Base-by-base conservation (phyloP, 2,888 invertebrate genomes). In the Synanthedon andrenaeformis region DNA sequence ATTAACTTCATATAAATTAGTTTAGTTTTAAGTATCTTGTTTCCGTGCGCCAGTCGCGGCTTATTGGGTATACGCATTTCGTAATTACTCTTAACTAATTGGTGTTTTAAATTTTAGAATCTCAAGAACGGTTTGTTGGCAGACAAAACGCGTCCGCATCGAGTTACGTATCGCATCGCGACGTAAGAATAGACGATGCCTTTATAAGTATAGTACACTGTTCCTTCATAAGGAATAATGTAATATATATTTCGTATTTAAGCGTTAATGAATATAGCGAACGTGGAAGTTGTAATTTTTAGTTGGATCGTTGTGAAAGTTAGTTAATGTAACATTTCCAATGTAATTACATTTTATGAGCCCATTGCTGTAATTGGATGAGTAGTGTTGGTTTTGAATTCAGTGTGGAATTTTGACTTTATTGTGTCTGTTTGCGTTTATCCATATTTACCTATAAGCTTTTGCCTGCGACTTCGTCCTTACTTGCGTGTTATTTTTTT, bases 111-210 rank as follows among this genome's bases (percentile, higher is more conserved):
- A 45, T 45, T 13, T 45, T 45, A 45, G 42, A 11, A 12, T 28
- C 28, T 28, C 28, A 28, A 28, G 35, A 23, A 45, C n/a, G 14
- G 12, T 14, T 45, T 59, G 56, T 62, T 63, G 56, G 58, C 54
- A 61, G 62, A 63, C 62, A 63, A 61, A 62, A 60, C 62, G 64
- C 59, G 59, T 67, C 62, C 59, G 58, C 63, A 65, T 65, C 35
- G 35, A 45, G 28, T 52, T 54, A 54, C 51, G 45, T 54, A 49
- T 51, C 54, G 35, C 2, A 10, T 45, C n/a, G 14, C 45, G 14
- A 45, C 45, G 13, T 5, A 4, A 45, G 5, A 13, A 45, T 4
- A 13, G 14, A n/a, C 8, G 45, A 45, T 6, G 11, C 3, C 45
- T 14, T 14, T 8, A 45, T 13, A n/a, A 45, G 8, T 13, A 45